A percentile compares a stretch with the other conserved stretches of the same genome.
Evolutionary conservation across 2,888 invertebrate species (phyloP).

Genomic region (Anagyrus pseudococci): DNA sequence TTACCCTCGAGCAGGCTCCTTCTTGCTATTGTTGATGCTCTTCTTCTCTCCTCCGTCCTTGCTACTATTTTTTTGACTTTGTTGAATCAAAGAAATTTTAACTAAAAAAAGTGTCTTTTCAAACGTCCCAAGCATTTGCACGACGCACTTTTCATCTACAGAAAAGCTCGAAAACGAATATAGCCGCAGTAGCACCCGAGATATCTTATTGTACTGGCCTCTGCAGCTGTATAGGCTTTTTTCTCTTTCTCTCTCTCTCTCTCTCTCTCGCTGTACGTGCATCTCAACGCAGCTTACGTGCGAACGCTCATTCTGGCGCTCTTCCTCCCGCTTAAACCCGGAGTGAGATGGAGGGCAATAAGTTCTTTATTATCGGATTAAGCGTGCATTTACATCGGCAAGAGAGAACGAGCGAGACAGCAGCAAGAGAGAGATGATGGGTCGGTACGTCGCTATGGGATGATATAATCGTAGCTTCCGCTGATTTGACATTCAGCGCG

Average conservation of each 20-base stretch:
- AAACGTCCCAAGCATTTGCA: no score
- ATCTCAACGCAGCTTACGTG: not conserved
- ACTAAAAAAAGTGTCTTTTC: no score
- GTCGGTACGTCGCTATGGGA: conserved; percentile 16
- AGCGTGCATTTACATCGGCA: conserved; percentile 38
- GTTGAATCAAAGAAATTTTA: no score
- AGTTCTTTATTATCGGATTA: conserved; percentile 41
- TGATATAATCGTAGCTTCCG: conserved; percentile 42
- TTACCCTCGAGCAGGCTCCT: no score
- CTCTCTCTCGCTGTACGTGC: conserved; percentile 9
- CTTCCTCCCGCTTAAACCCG: no score
- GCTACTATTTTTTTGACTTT: no score
- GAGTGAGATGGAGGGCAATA: conserved; percentile 37
- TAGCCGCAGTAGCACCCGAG: not conserved
- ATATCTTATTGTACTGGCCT: no score
- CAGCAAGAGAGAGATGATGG: not conserved
- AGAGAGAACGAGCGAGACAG: not conserved
- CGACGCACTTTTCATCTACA: not conserved
- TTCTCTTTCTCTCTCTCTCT: conserved; percentile 6
- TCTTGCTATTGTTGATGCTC: no score
- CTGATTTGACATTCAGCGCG: conserved; percentile 42
- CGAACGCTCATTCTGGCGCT: not conserved
- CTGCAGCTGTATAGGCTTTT: no score
- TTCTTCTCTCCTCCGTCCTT: no score
- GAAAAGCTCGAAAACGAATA: not conserved